phyloP scores from a whole-genome alignment of 2,113 vertebrate species.

The Ciconia maguari region DNA sequence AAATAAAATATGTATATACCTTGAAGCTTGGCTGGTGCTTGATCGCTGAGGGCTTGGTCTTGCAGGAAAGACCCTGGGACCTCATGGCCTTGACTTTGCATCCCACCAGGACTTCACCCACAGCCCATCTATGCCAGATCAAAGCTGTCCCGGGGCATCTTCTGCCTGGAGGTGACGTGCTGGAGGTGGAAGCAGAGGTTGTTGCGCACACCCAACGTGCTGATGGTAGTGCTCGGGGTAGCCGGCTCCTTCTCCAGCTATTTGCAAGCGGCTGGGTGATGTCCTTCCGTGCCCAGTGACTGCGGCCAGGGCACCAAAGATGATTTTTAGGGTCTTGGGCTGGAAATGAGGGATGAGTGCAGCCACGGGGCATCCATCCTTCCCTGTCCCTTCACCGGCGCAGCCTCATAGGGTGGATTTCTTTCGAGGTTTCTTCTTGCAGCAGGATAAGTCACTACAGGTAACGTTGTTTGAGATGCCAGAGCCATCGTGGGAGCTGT shows the following conservation, averaged over 20 bases:
- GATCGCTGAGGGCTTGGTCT: not conserved
- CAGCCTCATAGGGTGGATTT: not conserved
- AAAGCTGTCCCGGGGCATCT: accelerated
- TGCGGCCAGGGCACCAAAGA: accelerated
- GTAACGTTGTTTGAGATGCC: not conserved
- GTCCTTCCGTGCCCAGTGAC: accelerated
- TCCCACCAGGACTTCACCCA: not conserved
- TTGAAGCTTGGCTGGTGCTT: constrained; percentile 44
- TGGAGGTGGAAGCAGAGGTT: not conserved
- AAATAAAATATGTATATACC: constrained; percentile 82
- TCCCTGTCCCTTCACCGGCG: accelerated
- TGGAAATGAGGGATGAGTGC: not conserved
- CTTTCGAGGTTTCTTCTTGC: accelerated
- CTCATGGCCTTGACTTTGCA: accelerated
- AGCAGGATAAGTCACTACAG: not conserved
- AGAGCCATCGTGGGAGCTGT: accelerated
- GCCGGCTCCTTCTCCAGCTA: not conserved
- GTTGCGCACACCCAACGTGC: accelerated
- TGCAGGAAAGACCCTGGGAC: not conserved
- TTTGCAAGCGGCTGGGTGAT: accelerated
- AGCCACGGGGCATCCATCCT: accelerated
- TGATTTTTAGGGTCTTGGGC: not conserved
- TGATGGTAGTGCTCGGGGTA: accelerated
- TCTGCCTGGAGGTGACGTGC: not conserved
- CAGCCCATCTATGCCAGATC: accelerated